These are phyloP conservation scores for Eupithecia subfuscata DNA, from an alignment of 2,888 invertebrate genomes.

Conservation along the genomic window DNA sequence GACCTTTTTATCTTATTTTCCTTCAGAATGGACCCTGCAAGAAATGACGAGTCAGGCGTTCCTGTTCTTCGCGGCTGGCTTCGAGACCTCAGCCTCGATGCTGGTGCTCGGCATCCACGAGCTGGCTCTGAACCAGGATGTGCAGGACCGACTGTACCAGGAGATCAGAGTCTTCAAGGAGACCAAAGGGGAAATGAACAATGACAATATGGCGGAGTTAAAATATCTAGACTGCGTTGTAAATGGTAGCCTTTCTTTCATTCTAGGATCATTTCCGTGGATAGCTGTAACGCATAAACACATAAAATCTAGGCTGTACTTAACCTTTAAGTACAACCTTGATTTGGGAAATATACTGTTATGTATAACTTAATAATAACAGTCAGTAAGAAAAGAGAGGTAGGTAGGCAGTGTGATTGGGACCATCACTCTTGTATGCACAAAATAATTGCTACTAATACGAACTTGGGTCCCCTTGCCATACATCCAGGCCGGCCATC, in stretches of 20 bases:
- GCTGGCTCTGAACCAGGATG: constrained; percentile 67
- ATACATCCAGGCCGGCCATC: too few species aligned
- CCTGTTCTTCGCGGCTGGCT: constrained; percentile 77
- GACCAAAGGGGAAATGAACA: constrained; percentile 51
- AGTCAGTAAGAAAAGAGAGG: not conserved
- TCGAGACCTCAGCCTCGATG: constrained; percentile 71
- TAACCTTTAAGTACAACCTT: too few species aligned
- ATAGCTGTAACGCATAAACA: not conserved
- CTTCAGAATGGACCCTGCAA: constrained; percentile 67
- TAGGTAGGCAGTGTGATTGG: not conserved
- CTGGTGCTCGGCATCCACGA: constrained; percentile 71
- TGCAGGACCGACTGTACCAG: constrained; percentile 73
- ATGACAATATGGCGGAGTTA: constrained; percentile 59
- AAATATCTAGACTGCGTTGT: constrained; percentile 71
- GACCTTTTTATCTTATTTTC: not conserved
- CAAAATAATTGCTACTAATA: not conserved
- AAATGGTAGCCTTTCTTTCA: constrained; percentile 55
- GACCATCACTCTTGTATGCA: not conserved
- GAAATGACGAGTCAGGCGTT: constrained; percentile 75
- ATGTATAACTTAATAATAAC: too few species aligned
- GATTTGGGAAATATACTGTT: too few species aligned
- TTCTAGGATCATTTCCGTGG: not conserved
- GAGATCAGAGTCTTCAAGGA: constrained; percentile 60
- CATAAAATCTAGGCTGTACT: too few species aligned
- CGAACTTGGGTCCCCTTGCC: not conserved